Conservation (phyloP, 53 echinoderm and acorn worm species). For the Temnopleurus reevesii region DNA sequence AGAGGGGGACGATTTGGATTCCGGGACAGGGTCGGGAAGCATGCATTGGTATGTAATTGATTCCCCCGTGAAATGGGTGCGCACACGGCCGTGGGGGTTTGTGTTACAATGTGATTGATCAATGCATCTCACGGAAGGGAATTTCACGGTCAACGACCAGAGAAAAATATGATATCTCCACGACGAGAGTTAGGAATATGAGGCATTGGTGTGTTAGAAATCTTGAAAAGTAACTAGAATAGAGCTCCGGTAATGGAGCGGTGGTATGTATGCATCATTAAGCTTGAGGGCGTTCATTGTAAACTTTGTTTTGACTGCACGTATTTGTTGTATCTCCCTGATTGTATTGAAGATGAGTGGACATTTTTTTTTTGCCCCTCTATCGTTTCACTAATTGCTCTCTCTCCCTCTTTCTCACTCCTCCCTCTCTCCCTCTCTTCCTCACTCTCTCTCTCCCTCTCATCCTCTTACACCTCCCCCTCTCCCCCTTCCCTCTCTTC, state of each 20-base stretch:
- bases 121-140: not conserved
- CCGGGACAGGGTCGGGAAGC: not conserved
- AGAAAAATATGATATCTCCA: not conserved
- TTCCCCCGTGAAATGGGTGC: slow-evolving; percentile 1
- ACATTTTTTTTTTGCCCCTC: not conserved
- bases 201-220: too few relatives aligned
- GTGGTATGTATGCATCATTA: too few relatives aligned
- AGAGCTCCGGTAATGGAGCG: too few relatives aligned
- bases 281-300: too few relatives aligned
- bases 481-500: not conserved
- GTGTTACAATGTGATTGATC: slow-evolving; percentile 30
- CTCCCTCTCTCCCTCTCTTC: not conserved
- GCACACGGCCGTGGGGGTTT: slow-evolving; percentile 2
- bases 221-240: too few relatives aligned
- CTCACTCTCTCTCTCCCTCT: not conserved
- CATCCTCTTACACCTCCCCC: not conserved
- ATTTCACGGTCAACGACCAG: slow-evolving; percentile 54
- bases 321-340: too few relatives aligned
- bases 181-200: not conserved
- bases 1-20: not conserved
- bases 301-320: too few relatives aligned
- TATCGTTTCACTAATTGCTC: not conserved
- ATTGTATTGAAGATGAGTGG: too few relatives aligned
- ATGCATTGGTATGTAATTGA: slow-evolving; percentile 43
- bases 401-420: not conserved